Evolutionary conservation across 2,888 invertebrate genomes (phyloP).

Genomic region (Luperina testacea): DNA sequence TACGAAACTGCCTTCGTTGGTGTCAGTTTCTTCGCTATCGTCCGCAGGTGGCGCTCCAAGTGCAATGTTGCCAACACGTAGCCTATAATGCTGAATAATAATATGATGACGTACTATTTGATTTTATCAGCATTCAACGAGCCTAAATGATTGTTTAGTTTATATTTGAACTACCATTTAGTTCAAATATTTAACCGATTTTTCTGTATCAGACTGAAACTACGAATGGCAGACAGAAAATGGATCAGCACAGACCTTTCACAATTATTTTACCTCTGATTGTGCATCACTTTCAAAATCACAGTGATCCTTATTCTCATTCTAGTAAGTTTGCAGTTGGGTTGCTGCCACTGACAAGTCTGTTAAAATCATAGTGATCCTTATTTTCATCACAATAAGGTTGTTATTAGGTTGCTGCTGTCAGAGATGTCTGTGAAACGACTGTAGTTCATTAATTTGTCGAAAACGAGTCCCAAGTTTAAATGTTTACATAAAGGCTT

Average conservation of each 20-base stretch:
- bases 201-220: neutral
- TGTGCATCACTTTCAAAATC: neutral
- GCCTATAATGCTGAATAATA: neutral
- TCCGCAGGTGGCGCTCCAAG: too few species aligned
- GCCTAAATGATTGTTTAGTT: neutral
- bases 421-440: neutral
- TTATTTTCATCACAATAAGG: neutral
- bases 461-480: neutral
- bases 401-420: neutral
- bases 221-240: neutral
- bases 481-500: too few species aligned
- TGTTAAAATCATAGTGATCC: too few species aligned
- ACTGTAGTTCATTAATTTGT: neutral
- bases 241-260: neutral
- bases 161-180: too few species aligned
- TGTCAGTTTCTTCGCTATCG: too few species aligned
- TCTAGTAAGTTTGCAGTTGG: too few species aligned
- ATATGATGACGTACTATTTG: neutral
- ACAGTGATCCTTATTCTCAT: neutral
- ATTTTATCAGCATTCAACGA: neutral
- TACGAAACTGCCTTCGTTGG: too few species aligned
- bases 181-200: neutral
- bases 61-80: too few species aligned
- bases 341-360: too few species aligned
- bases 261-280: neutral